Base-by-base conservation (phyloP, 2,797 vertebrate species). In the Rhabdomys pumilio region DNA sequence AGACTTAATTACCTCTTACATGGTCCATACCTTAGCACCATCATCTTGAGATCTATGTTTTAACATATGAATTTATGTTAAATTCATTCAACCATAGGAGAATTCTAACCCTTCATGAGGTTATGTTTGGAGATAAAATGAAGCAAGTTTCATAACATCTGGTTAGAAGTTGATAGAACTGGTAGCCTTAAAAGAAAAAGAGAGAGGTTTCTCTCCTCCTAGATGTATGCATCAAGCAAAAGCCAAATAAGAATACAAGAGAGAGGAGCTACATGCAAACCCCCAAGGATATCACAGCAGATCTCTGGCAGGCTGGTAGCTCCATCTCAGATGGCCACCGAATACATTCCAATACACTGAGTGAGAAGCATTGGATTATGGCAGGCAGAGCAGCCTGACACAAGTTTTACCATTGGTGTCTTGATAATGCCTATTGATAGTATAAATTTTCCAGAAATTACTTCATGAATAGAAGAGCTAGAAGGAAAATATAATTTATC, bases 361-460 rank as follows among this genome's bases (percentile, higher is more conserved):
- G 20, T 80, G 79, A 75, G 57, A 31, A 57, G 29, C 65, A 79
- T 47, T 77, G n/a, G 61, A 34, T 85, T 47, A 85, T 34, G 22
- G 26, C 11, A 84, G n/a, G n/a, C 44, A 61, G 15, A 94, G 38
- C 14, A 61, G 14, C 65, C 24, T 92, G 69, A 69, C 20, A 76
- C 15, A 90, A 5, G 10, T 93, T 80, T 67, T n/a, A 59, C 0
- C 24, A 72, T 6, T 53, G 5, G 81, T 77, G 79, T 26, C 24
- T 29, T 81, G 31, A 96, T 10, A 11, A 77, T 88, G 14, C 17
- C 8, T 13, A 73, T 92, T 41, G 85, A 44, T 59, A 19, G 41
- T 15, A 94, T 31, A 34, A 15, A 94, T 47, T 24, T 9, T 61
- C 79, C n/a, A 91, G 44, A 84, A 96, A 76, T 67, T 79, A 14